Percentiles rank a stretch among this genome's conserved stretches.
phyloP scores from a whole-genome alignment of 2,797 vertebrate genomes.

The Sorex maritimensis region DNA sequence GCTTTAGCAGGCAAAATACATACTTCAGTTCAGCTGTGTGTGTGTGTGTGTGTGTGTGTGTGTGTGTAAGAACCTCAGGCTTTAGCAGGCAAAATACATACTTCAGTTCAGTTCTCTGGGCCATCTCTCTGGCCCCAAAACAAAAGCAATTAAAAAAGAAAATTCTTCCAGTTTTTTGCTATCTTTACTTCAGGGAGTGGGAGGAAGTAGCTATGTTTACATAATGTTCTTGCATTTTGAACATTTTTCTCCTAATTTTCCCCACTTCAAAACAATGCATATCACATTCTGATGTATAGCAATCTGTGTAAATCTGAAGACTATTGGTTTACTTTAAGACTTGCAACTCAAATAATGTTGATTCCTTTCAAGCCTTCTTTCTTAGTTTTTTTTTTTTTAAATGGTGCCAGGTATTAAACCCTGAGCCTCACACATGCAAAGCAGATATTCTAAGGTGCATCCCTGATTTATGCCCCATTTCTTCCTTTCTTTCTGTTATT shows the following conservation, averaged over 20 bases:
- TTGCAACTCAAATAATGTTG: conserved; percentile 52
- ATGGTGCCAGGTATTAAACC: too few relatives aligned
- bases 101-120: too few relatives aligned
- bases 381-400: background rate
- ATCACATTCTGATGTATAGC: conserved; percentile 58
- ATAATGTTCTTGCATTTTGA: conserved; percentile 71
- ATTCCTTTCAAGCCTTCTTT: conserved; percentile 26
- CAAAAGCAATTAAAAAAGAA: background rate
- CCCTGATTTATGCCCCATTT: too few relatives aligned
- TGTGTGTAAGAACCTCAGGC: too few relatives aligned
- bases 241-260: conserved; percentile 72
- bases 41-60: too few relatives aligned
- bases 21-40: too few relatives aligned
- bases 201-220: conserved; percentile 76
- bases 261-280: conserved; percentile 65
- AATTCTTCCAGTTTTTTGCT: conserved; percentile 56
- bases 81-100: too few relatives aligned
- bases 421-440: too few relatives aligned
- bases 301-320: conserved; percentile 70
- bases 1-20: too few relatives aligned
- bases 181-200: conserved; percentile 69
- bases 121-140: too few relatives aligned
- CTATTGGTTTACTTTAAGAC: conserved; percentile 75
- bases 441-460: too few relatives aligned
- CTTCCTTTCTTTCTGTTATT: too few relatives aligned